Conservation (phyloP, 1,140 invertebrate genomes). For the Drosophila punjabiensis region DNA sequence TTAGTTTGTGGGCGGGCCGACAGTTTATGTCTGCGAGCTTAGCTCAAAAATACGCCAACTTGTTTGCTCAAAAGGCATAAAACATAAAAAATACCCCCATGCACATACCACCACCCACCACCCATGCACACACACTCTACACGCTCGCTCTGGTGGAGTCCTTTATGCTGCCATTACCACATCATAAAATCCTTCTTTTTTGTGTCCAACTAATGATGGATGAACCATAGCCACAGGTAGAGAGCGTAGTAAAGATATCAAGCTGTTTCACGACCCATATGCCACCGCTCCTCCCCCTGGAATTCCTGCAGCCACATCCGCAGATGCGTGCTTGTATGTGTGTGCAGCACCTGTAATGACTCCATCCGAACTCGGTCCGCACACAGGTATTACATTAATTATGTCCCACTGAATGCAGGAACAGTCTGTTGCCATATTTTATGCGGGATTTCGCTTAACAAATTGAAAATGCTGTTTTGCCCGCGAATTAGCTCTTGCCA, state of each 20-base stretch:
- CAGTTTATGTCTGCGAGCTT: slow-evolving; percentile 74
- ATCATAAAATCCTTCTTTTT: slow-evolving; percentile 80
- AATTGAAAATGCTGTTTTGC: slow-evolving; percentile 31
- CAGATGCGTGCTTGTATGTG: neutral
- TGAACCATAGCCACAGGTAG: slow-evolving; percentile 70
- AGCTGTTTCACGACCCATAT: slow-evolving; percentile 46
- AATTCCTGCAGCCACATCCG: neutral
- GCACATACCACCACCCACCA: slow-evolving; percentile 4
- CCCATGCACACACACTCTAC: slow-evolving; percentile 2
- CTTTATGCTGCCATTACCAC: slow-evolving; percentile 79
- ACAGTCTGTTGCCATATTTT: slow-evolving; percentile 29
- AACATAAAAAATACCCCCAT: slow-evolving; percentile 66
- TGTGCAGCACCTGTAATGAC: slow-evolving; percentile 17
- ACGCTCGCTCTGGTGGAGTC: slow-evolving; percentile 15
- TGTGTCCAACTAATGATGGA: slow-evolving; percentile 83
- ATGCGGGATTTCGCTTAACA: slow-evolving; percentile 29
- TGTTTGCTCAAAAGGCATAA: slow-evolving; percentile 82
- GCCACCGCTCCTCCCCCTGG: slow-evolving; percentile 10
- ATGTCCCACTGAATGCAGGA: slow-evolving; percentile 29
- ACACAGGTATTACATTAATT: slow-evolving; percentile 43
- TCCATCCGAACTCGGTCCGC: slow-evolving; percentile 17
- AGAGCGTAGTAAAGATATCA: slow-evolving; percentile 47
- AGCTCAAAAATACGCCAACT: slow-evolving; percentile 81
- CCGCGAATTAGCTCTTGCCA: slow-evolving; percentile 33
- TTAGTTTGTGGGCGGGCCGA: slow-evolving; percentile 65